phyloP scores from a whole-genome alignment of 2,888 invertebrate species.

The Rhodophaea formosa region DNA sequence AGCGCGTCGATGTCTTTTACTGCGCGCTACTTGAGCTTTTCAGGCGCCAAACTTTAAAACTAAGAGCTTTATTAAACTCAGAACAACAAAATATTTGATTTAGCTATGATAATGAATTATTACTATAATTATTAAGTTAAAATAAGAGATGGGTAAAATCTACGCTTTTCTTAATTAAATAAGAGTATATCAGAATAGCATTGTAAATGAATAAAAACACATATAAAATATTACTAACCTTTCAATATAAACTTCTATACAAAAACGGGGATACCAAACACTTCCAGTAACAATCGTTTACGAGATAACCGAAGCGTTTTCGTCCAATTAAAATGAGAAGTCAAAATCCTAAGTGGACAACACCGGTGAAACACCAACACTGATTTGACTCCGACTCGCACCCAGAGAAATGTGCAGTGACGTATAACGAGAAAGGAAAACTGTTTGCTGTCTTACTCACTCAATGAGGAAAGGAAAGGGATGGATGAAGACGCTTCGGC shows the following conservation, averaged over 20 bases:
- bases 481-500: conserved; percentile 61
- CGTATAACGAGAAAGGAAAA: conserved; percentile 75
- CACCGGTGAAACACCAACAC: conserved; percentile 64
- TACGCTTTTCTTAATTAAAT: too few species aligned
- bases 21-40: not conserved
- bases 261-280: conserved; percentile 28
- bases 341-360: conserved; percentile 61
- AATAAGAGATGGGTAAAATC: too few species aligned
- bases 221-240: conserved; percentile 37
- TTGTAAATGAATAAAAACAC: not conserved
- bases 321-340: conserved; percentile 58
- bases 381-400: conserved; percentile 60
- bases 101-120: too few species aligned
- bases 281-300: conserved; percentile 30
- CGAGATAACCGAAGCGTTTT: conserved; percentile 49
- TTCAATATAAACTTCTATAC: conserved; percentile 38
- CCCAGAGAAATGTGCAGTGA: conserved; percentile 74
- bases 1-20: conserved; percentile 59
- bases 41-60: not conserved
- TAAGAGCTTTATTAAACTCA: too few species aligned
- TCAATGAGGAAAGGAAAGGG: conserved; percentile 45
- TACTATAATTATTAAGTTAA: too few species aligned
- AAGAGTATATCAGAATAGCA: too few species aligned
- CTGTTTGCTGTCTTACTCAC: conserved; percentile 58
- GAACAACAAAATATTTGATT: too few species aligned